Conservation (phyloP, 2,797 vertebrate species). For the Lepilemur ruficaudatus region DNA sequence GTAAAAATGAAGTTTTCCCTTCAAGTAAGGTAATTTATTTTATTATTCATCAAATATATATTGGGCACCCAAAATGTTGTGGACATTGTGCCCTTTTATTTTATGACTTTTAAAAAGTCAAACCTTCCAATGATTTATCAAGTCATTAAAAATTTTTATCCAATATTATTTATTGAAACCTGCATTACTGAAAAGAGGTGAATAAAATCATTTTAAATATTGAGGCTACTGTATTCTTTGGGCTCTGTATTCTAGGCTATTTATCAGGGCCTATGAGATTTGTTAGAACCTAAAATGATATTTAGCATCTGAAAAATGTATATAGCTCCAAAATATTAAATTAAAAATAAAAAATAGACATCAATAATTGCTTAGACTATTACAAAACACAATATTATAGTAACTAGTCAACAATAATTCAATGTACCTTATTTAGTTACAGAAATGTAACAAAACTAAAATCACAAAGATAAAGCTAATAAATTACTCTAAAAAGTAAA, state of each 20-base stretch:
- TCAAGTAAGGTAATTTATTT: not conserved
- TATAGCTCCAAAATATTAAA: not conserved
- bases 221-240: not conserved
- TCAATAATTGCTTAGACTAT: not conserved
- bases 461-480: not conserved
- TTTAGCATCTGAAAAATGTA: not conserved
- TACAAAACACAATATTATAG: not conserved
- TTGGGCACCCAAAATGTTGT: not conserved
- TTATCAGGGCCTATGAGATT: not conserved
- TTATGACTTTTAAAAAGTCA: not conserved
- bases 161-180: not conserved
- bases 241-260: not conserved
- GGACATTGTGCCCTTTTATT: not conserved
- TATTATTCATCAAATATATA: not conserved
- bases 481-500: not conserved
- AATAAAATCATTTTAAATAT: not conserved
- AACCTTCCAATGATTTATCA: not conserved
- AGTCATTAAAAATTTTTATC: not conserved
- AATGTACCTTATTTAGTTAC: not conserved
- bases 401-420: not conserved
- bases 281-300: not conserved
- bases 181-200: not conserved
- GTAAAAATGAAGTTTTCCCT: not conserved
- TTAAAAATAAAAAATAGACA: not conserved
- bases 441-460: not conserved